These are phyloP conservation scores for Pediacus dermestoides DNA, from an alignment of 2,888 invertebrate species.

Conservation along the genomic window DNA sequence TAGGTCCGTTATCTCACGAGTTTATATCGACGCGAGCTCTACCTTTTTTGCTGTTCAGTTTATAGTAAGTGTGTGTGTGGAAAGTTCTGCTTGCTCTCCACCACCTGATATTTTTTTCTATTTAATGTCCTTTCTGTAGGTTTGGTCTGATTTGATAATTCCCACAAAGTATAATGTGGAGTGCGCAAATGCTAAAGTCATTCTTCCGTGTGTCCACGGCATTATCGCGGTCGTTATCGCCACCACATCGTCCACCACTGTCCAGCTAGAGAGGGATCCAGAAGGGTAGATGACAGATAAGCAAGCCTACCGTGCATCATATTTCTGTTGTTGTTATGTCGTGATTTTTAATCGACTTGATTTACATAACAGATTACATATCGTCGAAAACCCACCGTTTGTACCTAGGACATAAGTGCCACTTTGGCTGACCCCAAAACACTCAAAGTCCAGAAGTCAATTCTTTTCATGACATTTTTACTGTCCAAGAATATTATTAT, in stretches of 20 bases:
- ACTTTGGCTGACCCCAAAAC: conserved; percentile 12
- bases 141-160: conserved; percentile 24
- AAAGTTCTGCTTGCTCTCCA: too few relatives aligned
- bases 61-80: too few relatives aligned
- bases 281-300: conserved; percentile 29
- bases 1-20: conserved; percentile 37
- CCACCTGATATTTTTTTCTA: too few relatives aligned
- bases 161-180: too few relatives aligned
- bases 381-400: conserved; percentile 15
- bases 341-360: conserved; percentile 35
- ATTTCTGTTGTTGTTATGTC: conserved; percentile 30
- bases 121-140: too few relatives aligned
- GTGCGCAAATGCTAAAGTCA: conserved; percentile 23
- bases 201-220: conserved; percentile 30
- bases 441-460: conserved; percentile 19
- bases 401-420: conserved; percentile 17
- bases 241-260: conserved; percentile 28
- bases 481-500: conserved; percentile 25
- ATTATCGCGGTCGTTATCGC: conserved; percentile 28
- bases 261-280: conserved; percentile 24
- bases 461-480: conserved; percentile 25
- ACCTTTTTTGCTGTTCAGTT: too few relatives aligned
- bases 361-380: conserved; percentile 34
- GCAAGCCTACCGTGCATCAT: conserved; percentile 33
- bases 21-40: conserved; percentile 20